phyloP scores from a whole-genome alignment of 1,140 invertebrate genomes.

The Acromyrmex charruanus region DNA sequence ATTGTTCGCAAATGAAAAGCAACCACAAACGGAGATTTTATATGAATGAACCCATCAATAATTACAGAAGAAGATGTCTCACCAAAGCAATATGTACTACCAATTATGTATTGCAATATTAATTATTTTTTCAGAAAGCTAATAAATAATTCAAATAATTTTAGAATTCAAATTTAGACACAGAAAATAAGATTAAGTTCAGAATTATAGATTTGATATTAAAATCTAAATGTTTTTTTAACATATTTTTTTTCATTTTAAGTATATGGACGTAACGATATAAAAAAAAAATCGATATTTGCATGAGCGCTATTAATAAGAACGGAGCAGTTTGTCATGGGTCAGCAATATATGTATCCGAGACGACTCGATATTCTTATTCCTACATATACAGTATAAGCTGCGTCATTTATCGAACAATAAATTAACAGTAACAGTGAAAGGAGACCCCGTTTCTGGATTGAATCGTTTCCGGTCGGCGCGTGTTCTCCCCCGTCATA shows the following conservation, averaged over 20 bases:
- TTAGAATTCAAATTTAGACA: neutral
- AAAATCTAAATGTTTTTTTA: neutral
- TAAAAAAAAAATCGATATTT: slow-evolving; percentile 23
- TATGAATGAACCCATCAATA: slow-evolving; percentile 3
- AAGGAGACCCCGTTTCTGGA: slow-evolving; percentile 66
- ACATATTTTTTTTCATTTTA: neutral
- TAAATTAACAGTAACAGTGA: slow-evolving; percentile 80
- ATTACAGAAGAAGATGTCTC: neutral
- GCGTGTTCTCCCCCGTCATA: slow-evolving; percentile 70
- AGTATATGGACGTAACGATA: neutral
- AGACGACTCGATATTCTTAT: neutral
- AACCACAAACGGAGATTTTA: slow-evolving; percentile 11
- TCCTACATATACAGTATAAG: slow-evolving; percentile 56
- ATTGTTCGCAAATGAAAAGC: slow-evolving; percentile 34
- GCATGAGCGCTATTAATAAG: slow-evolving; percentile 1
- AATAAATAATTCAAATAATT: too few relatives aligned
- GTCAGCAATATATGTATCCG: neutral
- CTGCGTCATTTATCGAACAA: slow-evolving; percentile 81
- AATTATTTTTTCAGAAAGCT: neutral
- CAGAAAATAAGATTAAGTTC: too few relatives aligned
- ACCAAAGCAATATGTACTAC: neutral
- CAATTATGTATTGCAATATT: neutral
- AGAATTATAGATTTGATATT: neutral
- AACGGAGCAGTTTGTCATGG: slow-evolving; percentile 28
- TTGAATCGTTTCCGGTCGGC: slow-evolving; percentile 78